A percentile compares a stretch with the other conserved stretches of the same genome.
These are phyloP conservation scores for Otus sunia DNA, from an alignment of 2,113 vertebrate species.

Conservation along the genomic window DNA sequence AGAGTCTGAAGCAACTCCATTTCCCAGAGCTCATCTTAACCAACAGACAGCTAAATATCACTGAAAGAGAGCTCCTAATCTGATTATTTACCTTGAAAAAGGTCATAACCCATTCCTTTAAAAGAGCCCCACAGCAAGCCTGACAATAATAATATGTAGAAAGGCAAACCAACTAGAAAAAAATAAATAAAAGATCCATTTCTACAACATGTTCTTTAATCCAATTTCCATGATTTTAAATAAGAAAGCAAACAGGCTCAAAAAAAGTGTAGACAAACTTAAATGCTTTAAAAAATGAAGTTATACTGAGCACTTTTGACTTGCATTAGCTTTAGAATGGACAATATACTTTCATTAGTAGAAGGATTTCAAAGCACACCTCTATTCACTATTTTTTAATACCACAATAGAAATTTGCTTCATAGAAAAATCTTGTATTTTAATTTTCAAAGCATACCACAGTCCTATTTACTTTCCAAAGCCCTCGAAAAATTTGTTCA, in stretches of 20 bases:
- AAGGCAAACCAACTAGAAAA: slow-evolving; percentile 44
- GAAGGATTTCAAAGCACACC: neutral
- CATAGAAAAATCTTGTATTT: neutral
- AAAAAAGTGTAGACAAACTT: neutral
- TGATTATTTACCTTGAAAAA: slow-evolving; percentile 63
- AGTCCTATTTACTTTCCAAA: neutral
- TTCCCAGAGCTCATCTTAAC: slow-evolving; percentile 4
- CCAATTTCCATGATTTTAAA: slow-evolving; percentile 4
- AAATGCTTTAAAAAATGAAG: neutral
- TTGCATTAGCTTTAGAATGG: neutral
- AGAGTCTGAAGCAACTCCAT: neutral
- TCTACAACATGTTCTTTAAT: slow-evolving; percentile 28
- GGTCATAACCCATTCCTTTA: slow-evolving; percentile 49
- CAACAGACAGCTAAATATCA: neutral
- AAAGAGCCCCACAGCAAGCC: neutral
- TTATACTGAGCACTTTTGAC: neutral
- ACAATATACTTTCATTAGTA: neutral
- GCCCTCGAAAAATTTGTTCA: neutral
- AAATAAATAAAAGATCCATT: slow-evolving; percentile 37
- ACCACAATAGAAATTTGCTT: neutral
- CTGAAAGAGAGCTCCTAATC: slow-evolving; percentile 40
- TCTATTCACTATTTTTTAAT: neutral
- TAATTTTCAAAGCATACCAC: neutral
- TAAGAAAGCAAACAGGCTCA: neutral
- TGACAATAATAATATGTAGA: slow-evolving; percentile 44